A percentile compares a stretch with the other conserved stretches of the same genome.
Evolutionary conservation across 2,888 invertebrate species (phyloP).

Genomic region (Drosophila borealis): DNA sequence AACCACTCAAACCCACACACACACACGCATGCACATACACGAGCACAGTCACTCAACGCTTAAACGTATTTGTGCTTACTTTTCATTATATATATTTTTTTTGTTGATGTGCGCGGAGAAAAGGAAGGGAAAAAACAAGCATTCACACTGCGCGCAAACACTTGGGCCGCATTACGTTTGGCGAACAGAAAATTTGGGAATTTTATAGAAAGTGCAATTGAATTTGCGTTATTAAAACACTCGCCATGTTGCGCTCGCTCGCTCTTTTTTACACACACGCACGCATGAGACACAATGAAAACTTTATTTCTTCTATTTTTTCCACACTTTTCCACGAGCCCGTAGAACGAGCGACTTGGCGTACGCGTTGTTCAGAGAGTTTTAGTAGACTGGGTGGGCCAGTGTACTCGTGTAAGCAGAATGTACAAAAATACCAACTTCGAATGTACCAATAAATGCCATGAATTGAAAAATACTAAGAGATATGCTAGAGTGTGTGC

Average conservation of each 20-base stretch:
- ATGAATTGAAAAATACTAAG: background rate
- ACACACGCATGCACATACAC: slow-evolving; percentile 8
- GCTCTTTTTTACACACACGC: slow-evolving; percentile 57
- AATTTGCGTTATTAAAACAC: slow-evolving; percentile 57
- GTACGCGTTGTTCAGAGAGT: slow-evolving; percentile 55
- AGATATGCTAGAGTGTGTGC: too few species aligned
- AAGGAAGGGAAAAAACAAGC: slow-evolving; percentile 39
- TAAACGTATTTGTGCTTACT: slow-evolving; percentile 59
- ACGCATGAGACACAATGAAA: slow-evolving; percentile 56
- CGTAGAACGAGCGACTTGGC: slow-evolving; percentile 47
- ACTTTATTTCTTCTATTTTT: slow-evolving; percentile 11
- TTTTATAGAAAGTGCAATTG: slow-evolving; percentile 59
- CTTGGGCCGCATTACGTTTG: slow-evolving; percentile 45
- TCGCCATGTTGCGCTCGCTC: slow-evolving; percentile 63
- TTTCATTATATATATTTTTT: slow-evolving; percentile 49
- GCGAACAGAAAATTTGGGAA: slow-evolving; percentile 31
- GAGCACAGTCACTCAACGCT: slow-evolving; percentile 25
- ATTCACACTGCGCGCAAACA: slow-evolving; percentile 55
- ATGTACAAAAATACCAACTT: background rate
- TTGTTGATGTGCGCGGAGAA: slow-evolving; percentile 29
- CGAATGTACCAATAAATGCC: background rate
- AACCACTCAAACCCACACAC: slow-evolving; percentile 45
- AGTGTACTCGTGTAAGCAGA: background rate
- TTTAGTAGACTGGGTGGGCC: slow-evolving; percentile 47
- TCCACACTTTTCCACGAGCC: slow-evolving; percentile 45